Base-by-base conservation (phyloP, 2,888 invertebrate genomes). In the Graphium colonna region DNA sequence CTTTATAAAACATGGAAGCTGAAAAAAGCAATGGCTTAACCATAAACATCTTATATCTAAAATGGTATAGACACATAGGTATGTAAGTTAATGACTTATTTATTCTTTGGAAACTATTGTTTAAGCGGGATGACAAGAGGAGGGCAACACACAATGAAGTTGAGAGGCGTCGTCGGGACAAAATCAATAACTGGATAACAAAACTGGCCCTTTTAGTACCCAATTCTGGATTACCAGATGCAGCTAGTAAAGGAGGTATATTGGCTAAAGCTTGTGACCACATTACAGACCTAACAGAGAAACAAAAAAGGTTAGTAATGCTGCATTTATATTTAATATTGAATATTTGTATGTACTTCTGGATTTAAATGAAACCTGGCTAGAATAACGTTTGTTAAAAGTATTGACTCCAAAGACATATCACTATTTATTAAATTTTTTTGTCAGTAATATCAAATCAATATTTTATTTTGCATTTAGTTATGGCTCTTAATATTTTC, bases 131-230 rank as follows among this genome's bases (percentile, higher is more conserved):
- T 70, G 97, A 97, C 69, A 93, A 95, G 72, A 91, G 97, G 62
- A 91, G 98, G 74, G 97, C 96, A 1, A 98, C 97, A 15, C 98
- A 98, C 79, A 98, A 98, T 76, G 98, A 98, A 90, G 98, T 98
- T 1, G 98, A 98, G 79, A 92, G 98, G 65, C 90, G 98, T 59
- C 91, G 98, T 42, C 90, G 98, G 64, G 98, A 98, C 75, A 98
- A 98, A 91, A 98, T 98, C 60, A 98, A 98, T 79, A 96, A 94
- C 73, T 98, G 98, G 98, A 98, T 98, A 62, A 94, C 95, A 47
- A 97, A 96, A 79, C 85, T 98, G 54, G 96, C 97, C 1, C 83
- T 97, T 73, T 93, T 98, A 60, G 95, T 98, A 50, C 98, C 98
- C 61, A 87, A 91, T 60, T 93, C 94, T 60, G 93, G 94, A 3